phyloP scores from a whole-genome alignment of 2,797 vertebrate species.

The Anguilla megastoma region DNA sequence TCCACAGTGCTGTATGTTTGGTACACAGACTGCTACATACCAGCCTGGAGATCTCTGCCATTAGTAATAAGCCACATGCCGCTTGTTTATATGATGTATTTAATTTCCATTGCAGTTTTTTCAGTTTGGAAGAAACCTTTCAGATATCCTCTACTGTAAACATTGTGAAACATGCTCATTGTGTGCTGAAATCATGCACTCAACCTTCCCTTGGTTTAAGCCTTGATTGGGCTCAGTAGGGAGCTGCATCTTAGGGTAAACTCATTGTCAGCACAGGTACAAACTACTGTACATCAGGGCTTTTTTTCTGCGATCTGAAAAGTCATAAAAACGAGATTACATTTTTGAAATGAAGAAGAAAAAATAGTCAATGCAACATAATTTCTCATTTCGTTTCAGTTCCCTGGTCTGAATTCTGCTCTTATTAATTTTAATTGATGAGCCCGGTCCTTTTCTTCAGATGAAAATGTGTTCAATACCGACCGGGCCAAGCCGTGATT shows the following conservation, averaged over 20 bases:
- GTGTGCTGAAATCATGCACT: background rate
- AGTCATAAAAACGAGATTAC: slow-evolving; percentile 46
- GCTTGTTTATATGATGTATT: background rate
- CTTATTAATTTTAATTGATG: slow-evolving; percentile 44
- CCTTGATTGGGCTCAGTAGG: slow-evolving; percentile 34
- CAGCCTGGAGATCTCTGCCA: background rate
- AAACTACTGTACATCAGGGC: slow-evolving; percentile 33
- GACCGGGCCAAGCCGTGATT: slow-evolving; percentile 12
- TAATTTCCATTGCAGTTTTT: background rate
- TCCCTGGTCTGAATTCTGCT: slow-evolving; percentile 19
- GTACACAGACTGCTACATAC: background rate
- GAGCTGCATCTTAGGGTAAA: background rate
- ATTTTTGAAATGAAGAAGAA: slow-evolving; percentile 43
- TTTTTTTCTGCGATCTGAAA: slow-evolving; percentile 25
- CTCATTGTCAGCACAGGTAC: slow-evolving; percentile 10
- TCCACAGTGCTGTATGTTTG: background rate
- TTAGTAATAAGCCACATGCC: background rate
- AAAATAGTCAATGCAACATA: slow-evolving; percentile 43
- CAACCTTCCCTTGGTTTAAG: background rate
- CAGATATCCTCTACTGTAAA: background rate
- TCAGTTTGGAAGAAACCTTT: background rate
- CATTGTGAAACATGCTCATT: background rate
- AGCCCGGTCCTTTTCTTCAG: slow-evolving; percentile 5
- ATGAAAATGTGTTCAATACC: slow-evolving; percentile 35
- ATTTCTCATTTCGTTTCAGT: slow-evolving; percentile 43